phyloP scores from a whole-genome alignment of 1,140 invertebrate species.

The Tetranychus cinnabarinus region DNA sequence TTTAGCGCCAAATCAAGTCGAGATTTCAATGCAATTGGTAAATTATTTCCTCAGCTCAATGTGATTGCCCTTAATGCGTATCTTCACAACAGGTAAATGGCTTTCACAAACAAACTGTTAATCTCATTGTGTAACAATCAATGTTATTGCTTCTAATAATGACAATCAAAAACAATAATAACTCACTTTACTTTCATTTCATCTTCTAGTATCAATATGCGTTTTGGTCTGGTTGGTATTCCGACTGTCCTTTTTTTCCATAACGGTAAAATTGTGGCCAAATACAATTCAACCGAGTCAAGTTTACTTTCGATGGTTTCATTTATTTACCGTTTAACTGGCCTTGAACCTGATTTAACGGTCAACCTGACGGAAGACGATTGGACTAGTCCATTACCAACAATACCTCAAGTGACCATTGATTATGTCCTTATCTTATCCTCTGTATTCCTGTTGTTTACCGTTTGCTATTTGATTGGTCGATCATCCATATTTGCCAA shows the following conservation, averaged over 20 bases:
- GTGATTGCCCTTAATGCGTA: constrained; percentile 72
- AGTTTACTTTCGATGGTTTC: constrained; percentile 49
- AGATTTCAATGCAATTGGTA: constrained; percentile 62
- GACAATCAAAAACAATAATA: not conserved
- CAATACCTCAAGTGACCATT: constrained; percentile 38
- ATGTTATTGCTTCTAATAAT: not conserved
- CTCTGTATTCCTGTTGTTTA: constrained; percentile 55
- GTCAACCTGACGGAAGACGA: constrained; percentile 47
- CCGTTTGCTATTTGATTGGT: constrained; percentile 44
- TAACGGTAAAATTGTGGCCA: constrained; percentile 59
- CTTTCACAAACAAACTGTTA: too few relatives aligned
- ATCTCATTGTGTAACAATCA: not conserved
- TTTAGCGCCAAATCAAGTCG: constrained; percentile 70
- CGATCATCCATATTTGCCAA: constrained; percentile 36
- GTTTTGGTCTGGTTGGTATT: constrained; percentile 78
- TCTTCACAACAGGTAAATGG: constrained; percentile 40
- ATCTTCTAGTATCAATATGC: constrained; percentile 40
- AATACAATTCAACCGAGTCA: constrained; percentile 62
- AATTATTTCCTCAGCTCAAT: constrained; percentile 58
- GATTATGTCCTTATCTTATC: constrained; percentile 59
- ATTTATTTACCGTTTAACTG: constrained; percentile 55
- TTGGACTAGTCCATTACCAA: constrained; percentile 50
- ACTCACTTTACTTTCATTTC: not conserved
- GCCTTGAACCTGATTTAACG: constrained; percentile 30
- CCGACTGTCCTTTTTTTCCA: constrained; percentile 78